These are phyloP conservation scores for Polydrusus tereticollis DNA, from an alignment of 2,888 invertebrate species.

Conservation along the genomic window DNA sequence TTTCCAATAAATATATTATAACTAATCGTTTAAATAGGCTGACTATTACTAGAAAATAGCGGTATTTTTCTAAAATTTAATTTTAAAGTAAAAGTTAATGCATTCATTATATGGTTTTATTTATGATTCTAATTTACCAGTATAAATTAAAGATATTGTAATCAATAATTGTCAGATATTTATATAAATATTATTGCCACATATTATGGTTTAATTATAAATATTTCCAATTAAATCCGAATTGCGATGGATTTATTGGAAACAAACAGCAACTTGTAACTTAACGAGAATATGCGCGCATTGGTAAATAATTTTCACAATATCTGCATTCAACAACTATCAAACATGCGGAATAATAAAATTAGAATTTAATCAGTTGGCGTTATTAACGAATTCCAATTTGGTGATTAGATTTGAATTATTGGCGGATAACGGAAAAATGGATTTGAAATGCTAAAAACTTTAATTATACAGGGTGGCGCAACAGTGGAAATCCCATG, in stretches of 20 bases:
- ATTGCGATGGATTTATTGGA: neutral
- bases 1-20: no score
- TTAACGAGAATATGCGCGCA: neutral
- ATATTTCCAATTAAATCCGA: neutral
- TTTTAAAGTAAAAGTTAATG: no score
- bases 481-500: no score
- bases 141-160: no score
- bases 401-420: neutral
- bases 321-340: neutral
- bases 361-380: constrained; percentile 2
- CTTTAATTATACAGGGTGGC: no score
- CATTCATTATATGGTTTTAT: no score
- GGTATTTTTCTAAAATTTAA: no score
- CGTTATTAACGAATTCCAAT: neutral
- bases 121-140: no score
- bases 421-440: neutral
- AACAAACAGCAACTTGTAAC: neutral
- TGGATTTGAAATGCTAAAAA: neutral
- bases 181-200: neutral
- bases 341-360: neutral
- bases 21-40: no score
- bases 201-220: neutral
- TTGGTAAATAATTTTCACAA: constrained; percentile 1
- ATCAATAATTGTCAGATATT: neutral
- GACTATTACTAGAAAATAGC: no score